phyloP scores from a whole-genome alignment of 2,797 vertebrate genomes.

The Hoplostethus mediterraneus region DNA sequence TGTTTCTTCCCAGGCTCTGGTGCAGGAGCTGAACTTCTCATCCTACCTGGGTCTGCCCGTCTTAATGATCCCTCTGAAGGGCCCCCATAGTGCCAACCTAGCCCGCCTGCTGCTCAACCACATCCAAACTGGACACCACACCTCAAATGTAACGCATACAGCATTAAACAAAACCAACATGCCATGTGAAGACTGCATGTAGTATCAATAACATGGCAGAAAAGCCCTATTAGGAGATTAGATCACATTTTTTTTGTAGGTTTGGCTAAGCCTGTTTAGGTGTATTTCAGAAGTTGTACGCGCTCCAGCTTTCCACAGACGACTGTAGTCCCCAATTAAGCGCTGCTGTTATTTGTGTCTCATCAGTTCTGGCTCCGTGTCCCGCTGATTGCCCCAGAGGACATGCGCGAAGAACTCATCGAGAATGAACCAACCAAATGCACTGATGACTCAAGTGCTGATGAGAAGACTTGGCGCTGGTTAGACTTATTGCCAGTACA shows the following conservation, averaged over 20 bases:
- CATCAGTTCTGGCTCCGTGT: slow-evolving; percentile 93
- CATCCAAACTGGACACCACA: slow-evolving; percentile 93
- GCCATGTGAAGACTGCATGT: no score
- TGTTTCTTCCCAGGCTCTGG: slow-evolving; percentile 85
- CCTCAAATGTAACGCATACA: slow-evolving; percentile 87
- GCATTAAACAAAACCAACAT: background rate
- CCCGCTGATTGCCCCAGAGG: slow-evolving; percentile 88
- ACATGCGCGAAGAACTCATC: slow-evolving; percentile 89
- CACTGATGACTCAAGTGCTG: slow-evolving; percentile 78
- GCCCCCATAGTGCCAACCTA: slow-evolving; percentile 89
- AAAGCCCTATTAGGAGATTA: no score
- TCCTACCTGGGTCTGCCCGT: slow-evolving; percentile 94
- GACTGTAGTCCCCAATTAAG: background rate
- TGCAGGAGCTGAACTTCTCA: slow-evolving; percentile 93
- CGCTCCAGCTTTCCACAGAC: background rate
- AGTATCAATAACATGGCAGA: no score
- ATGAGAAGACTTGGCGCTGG: slow-evolving; percentile 94
- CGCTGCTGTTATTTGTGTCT: slow-evolving; percentile 17
- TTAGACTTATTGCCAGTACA: slow-evolving; percentile 62
- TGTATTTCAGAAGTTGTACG: no score
- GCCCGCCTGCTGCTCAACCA: slow-evolving; percentile 92
- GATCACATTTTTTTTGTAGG: background rate
- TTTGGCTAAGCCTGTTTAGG: background rate
- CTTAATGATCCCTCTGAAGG: slow-evolving; percentile 89
- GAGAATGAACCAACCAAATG: slow-evolving; percentile 85